Evolutionary conservation across 2,888 invertebrate species (phyloP).

Genomic region (Epinotia ramella): DNA sequence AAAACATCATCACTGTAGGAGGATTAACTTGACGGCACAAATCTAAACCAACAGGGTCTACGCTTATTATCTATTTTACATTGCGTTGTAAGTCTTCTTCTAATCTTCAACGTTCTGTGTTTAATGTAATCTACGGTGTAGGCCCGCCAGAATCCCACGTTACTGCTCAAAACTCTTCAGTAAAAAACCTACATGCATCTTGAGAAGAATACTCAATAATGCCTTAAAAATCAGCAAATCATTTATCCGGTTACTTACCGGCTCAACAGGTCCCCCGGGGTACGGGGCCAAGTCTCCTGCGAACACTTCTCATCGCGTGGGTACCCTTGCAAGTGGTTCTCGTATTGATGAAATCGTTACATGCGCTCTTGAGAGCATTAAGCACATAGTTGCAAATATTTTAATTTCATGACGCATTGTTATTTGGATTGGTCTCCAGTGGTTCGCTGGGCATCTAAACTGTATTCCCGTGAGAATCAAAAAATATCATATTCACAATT

Average conservation of each 20-base stretch:
- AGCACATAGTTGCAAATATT: conserved; percentile 35
- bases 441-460: background rate
- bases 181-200: conserved; percentile 5
- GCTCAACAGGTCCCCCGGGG: conserved; percentile 25
- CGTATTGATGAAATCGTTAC: conserved; percentile 18
- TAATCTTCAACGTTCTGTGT: background rate
- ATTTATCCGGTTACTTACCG: conserved; percentile 6
- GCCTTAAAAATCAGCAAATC: conserved; percentile 20
- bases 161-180: conserved; percentile 1
- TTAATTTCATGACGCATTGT: conserved; percentile 35
- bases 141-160: background rate
- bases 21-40: background rate
- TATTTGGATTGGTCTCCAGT: conserved; percentile 20
- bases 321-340: conserved; percentile 24
- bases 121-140: background rate
- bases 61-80: background rate
- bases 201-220: conserved; percentile 7
- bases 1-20: background rate
- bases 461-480: conserved; percentile 35
- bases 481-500: background rate
- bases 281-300: conserved; percentile 18
- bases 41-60: background rate
- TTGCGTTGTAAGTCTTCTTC: background rate
- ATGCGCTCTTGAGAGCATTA: conserved; percentile 27
- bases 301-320: conserved; percentile 28